Conservation (phyloP, 2,113 vertebrate species). For the Rallus limicola region DNA sequence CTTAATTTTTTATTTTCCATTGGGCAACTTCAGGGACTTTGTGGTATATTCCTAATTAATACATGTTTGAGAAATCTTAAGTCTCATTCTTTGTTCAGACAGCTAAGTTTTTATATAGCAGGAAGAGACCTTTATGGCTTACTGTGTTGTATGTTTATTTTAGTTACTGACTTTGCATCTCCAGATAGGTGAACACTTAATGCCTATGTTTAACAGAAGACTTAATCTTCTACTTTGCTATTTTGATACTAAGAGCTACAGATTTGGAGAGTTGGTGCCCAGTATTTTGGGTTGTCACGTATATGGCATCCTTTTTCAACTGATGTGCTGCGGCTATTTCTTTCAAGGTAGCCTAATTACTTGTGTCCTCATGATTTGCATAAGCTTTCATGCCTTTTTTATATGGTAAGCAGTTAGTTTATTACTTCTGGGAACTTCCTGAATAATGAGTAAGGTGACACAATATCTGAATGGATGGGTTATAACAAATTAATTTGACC, state of each 20-base stretch:
- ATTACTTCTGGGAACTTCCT: neutral
- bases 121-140: neutral
- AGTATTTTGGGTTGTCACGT: neutral
- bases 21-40: neutral
- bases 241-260: neutral
- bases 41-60: neutral
- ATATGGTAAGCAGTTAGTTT: neutral
- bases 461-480: neutral
- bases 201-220: fast-evolving
- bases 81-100: neutral
- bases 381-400: neutral
- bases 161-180: neutral
- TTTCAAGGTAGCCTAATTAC: neutral
- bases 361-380: neutral
- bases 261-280: neutral
- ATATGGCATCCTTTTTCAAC: neutral
- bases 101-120: neutral
- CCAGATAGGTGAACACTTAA: neutral
- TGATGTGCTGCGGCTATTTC: neutral
- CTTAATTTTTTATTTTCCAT: neutral
- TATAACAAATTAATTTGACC: neutral
- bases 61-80: neutral
- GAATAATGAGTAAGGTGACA: neutral
- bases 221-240: neutral
- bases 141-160: neutral